Evolutionary conservation across 2,113 vertebrate species (phyloP), one percentile per base, ranked within the genome.

Genomic region (Furnarius figulus): DNA sequence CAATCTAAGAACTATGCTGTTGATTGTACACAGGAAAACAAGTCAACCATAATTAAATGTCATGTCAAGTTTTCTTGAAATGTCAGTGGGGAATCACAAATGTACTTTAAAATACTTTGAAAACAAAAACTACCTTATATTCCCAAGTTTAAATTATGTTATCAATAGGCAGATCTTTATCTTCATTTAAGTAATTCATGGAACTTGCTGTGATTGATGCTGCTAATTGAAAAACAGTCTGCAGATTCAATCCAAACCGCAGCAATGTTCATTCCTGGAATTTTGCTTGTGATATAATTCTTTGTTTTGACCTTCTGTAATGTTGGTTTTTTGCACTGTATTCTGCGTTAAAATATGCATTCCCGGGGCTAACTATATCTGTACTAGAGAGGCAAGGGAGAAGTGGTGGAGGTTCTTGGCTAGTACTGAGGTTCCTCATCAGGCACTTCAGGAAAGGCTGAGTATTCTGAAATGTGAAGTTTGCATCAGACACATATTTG

Each of bases 1-100:
- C 3, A 0, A 95, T 97, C 86, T 77, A 89, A 95, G 87, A 96
- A 96, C 92, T 93, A 83, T 67, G 58, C 65, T 89, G 90, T 87
- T 95, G 86, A 95, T 95, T 95, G 78, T 95, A 88, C 82, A 91
- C 44, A 92, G 94, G 87, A 94, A 96, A 94, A 89, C 68, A 95
- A 96, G 92, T 96, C 80, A 97, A n/a, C 65, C 77, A n/a, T 94
- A 96, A 95, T 96, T 95, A 95, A 96, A 96, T 90, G 68, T 74
- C 78, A 68, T 53, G 33, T 79, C 96, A 87, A 91, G 72, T 82
- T 97, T 92, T 53, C 23, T 87, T 94, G 83, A 92, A 97, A 95
- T 95, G 81, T 90, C 92, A 88, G 50, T 66, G 44, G 75, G 68
- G 80, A 93, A 81, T 83, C 65, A 83, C 25, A 91, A 88, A 92